Conservation (phyloP, 2,113 vertebrate genomes). For the Psilopsiagon aymara region DNA sequence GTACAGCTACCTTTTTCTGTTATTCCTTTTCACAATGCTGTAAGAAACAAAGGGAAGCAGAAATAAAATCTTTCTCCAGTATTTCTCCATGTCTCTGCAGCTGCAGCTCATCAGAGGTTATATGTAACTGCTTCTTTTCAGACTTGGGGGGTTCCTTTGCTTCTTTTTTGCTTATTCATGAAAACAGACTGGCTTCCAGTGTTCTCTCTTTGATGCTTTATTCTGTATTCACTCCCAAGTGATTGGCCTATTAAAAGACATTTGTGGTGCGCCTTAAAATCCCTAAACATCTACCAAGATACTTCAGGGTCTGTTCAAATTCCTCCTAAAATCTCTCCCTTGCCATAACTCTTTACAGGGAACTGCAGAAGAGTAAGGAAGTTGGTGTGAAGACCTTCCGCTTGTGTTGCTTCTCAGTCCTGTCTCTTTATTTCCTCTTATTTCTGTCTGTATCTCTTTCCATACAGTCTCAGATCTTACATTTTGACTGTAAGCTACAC, state of each 20-base stretch:
- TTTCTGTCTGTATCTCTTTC: background rate
- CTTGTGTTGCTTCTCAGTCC: background rate
- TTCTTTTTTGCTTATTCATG: background rate
- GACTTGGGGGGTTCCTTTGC: background rate
- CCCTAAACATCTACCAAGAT: background rate
- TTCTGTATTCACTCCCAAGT: background rate
- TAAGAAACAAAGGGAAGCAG: background rate
- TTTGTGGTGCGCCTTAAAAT: background rate
- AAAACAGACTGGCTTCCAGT: background rate
- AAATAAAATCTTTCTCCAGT: background rate
- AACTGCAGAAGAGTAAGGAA: background rate
- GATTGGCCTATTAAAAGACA: background rate
- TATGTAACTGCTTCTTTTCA: background rate
- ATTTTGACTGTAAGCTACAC: background rate
- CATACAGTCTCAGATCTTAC: background rate
- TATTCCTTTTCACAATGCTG: background rate
- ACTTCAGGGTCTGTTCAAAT: background rate
- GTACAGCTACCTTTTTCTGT: background rate
- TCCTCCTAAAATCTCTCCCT: background rate
- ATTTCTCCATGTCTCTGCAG: background rate
- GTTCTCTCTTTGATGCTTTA: background rate
- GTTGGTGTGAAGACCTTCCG: background rate
- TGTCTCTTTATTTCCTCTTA: background rate
- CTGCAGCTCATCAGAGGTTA: background rate
- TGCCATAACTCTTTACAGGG: background rate